Evolutionary conservation across 2,113 vertebrate species (phyloP).

Genomic region (Tetrax tetrax): DNA sequence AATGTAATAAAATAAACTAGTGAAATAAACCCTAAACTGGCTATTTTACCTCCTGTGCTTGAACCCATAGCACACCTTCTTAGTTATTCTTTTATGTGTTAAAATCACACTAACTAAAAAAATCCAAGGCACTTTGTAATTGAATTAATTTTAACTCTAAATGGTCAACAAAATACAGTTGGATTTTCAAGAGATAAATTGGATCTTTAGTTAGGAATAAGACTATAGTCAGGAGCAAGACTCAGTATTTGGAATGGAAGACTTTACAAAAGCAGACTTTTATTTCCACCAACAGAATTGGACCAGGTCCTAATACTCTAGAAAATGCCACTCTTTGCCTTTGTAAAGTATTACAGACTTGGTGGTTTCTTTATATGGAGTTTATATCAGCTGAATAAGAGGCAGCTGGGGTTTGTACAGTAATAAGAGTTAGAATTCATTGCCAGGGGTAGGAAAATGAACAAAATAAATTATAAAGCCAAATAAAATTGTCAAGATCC

Average conservation of each 20-base stretch:
- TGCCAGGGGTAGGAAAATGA: background rate
- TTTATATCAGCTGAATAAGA: background rate
- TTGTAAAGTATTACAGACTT: background rate
- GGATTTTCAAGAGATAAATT: background rate
- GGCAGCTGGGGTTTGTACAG: background rate
- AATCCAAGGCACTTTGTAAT: background rate
- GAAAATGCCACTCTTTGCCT: background rate
- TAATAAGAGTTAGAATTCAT: background rate
- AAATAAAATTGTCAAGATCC: constrained; percentile 40
- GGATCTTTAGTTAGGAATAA: background rate
- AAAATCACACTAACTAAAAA: background rate
- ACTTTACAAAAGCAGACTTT: background rate
- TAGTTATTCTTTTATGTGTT: background rate
- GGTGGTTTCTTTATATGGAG: background rate
- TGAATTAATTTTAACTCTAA: background rate
- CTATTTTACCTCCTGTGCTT: background rate
- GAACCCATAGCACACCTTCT: background rate
- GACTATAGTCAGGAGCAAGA: background rate
- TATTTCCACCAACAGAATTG: background rate
- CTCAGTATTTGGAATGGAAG: background rate
- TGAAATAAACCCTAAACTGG: background rate
- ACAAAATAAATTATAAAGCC: constrained; percentile 19
- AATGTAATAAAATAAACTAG: background rate
- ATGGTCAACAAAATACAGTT: background rate
- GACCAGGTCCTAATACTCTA: background rate